phyloP scores from a whole-genome alignment of 2,888 invertebrate genomes.

The Caenorhabditis uteleia region DNA sequence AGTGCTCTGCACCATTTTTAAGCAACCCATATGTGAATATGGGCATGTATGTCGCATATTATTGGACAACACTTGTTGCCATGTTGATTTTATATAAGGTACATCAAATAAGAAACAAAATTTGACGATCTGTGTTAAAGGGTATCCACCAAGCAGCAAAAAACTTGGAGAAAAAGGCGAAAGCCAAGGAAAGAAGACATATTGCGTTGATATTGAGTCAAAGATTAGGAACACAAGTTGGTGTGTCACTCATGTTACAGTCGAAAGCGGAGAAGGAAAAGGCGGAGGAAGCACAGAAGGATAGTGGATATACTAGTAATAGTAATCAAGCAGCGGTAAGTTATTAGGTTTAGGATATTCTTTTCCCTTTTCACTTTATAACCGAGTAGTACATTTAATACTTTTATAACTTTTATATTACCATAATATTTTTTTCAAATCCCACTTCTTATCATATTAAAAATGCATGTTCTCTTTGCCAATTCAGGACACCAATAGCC shows the following conservation, averaged over 20 bases:
- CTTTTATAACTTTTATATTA: not conserved
- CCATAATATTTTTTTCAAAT: not conserved
- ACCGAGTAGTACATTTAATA: too few relatives aligned
- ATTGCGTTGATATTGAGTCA: slow-evolving; percentile 66
- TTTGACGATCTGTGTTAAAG: slow-evolving; percentile 34
- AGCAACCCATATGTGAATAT: slow-evolving; percentile 69
- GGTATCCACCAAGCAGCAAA: slow-evolving; percentile 68
- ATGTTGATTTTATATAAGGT: slow-evolving; percentile 69
- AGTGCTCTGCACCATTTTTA: slow-evolving; percentile 68
- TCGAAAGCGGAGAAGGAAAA: slow-evolving; percentile 52
- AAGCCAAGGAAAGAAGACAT: slow-evolving; percentile 65
- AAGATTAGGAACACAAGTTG: slow-evolving; percentile 67
- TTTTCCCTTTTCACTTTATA: too few relatives aligned
- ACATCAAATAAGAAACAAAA: not conserved
- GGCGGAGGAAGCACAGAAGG: slow-evolving; percentile 34
- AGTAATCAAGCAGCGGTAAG: slow-evolving; percentile 48
- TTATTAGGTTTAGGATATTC: not conserved
- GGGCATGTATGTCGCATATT: slow-evolving; percentile 69
- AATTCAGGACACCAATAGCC: slow-evolving; percentile 38
- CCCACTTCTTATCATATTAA: not conserved
- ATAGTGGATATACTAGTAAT: slow-evolving; percentile 34
- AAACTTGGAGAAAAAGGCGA: slow-evolving; percentile 67
- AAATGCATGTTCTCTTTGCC: not conserved
- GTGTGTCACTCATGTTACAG: slow-evolving; percentile 67
- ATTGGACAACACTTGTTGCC: slow-evolving; percentile 68